These are phyloP conservation scores for Luehdorfia chinensis DNA, from an alignment of 1,140 invertebrate genomes.

Conservation along the genomic window DNA sequence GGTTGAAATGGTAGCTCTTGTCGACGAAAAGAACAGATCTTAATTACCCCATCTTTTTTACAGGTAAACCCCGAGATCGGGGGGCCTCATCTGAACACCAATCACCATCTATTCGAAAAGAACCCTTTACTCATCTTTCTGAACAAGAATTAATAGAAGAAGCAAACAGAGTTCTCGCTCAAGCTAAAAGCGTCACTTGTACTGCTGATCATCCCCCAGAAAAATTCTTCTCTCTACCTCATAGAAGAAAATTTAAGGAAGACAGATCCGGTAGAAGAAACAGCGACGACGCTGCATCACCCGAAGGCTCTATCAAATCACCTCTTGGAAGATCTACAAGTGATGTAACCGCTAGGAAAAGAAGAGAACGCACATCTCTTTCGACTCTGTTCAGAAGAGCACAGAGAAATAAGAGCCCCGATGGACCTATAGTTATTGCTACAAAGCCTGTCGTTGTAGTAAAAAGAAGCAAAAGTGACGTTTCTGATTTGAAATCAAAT, in stretches of 20 bases:
- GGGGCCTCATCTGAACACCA: conserved; percentile 48
- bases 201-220: conserved; percentile 76
- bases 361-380: conserved; percentile 74
- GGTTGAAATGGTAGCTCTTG: too few relatives aligned
- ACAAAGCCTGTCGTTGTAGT: conserved; percentile 63
- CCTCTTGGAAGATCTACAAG: conserved; percentile 72
- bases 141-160: conserved; percentile 83
- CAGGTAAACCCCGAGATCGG: conserved; percentile 71
- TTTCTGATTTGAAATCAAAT: conserved; percentile 77
- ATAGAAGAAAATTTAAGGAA: conserved; percentile 69
- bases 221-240: conserved; percentile 81
- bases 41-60: too few relatives aligned
- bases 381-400: conserved; percentile 79
- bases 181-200: conserved; percentile 81
- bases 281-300: conserved; percentile 54
- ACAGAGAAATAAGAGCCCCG: conserved; percentile 59
- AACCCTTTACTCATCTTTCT: conserved; percentile 80
- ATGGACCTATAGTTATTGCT: conserved; percentile 60
- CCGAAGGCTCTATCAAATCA: conserved; percentile 42
- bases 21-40: too few relatives aligned
- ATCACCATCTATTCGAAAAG: conserved; percentile 79
- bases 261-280: conserved; percentile 63
- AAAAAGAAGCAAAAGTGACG: conserved; percentile 84
- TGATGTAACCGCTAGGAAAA: conserved; percentile 74
- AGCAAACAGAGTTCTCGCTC: conserved; percentile 82